These are phyloP conservation scores for Atherinosoma microstoma DNA, from an alignment of 2,797 vertebrate species.

Conservation along the genomic window DNA sequence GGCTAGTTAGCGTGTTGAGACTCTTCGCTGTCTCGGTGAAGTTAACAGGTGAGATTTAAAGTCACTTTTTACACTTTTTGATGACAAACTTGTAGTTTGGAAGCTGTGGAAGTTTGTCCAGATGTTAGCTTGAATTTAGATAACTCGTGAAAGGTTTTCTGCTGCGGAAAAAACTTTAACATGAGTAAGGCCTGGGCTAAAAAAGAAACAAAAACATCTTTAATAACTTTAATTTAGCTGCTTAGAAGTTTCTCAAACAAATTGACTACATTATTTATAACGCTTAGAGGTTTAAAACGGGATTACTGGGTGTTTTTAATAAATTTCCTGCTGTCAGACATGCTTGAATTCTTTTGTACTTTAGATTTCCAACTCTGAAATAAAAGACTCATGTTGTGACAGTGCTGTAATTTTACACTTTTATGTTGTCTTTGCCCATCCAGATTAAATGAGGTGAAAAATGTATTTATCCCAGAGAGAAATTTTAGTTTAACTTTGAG, in stretches of 20 bases:
- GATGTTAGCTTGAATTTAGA: neutral
- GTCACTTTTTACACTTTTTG: neutral
- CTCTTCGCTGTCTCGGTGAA: constrained; percentile 36
- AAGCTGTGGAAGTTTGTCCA: accelerated
- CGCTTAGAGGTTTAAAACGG: neutral
- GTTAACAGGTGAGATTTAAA: constrained; percentile 65
- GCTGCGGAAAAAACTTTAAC: constrained; percentile 25
- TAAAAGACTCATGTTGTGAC: constrained; percentile 37
- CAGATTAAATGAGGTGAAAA: no score
- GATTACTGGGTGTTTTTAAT: neutral
- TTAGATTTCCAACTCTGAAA: constrained; percentile 19
- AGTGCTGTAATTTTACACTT: constrained; percentile 19
- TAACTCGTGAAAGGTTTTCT: neutral
- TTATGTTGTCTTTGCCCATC: neutral
- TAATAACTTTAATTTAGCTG: neutral
- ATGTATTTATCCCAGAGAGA: neutral
- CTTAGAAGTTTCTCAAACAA: neutral
- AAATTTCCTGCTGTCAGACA: neutral
- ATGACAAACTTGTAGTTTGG: neutral
- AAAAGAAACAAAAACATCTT: neutral
- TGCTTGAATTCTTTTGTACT: constrained; percentile 2
- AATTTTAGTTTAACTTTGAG: neutral
- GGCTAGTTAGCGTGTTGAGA: constrained; percentile 63
- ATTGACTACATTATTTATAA: neutral
- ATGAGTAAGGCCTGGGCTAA: constrained; percentile 51